A percentile compares a stretch with the other conserved stretches of the same genome.
phyloP scores from a whole-genome alignment of 2,797 vertebrate species.

The Cirrhinus molitorella region DNA sequence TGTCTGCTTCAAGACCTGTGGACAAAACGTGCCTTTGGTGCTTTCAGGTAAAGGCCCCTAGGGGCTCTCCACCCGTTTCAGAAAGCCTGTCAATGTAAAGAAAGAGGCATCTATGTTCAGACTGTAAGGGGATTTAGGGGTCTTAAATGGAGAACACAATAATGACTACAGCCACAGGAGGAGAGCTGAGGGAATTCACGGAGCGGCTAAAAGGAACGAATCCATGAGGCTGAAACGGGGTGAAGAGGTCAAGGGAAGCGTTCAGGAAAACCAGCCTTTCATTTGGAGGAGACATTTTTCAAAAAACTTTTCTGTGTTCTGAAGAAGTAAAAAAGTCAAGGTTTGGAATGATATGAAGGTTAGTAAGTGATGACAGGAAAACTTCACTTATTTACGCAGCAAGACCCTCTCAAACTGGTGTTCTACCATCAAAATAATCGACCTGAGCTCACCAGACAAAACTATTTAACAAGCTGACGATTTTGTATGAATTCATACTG shows the following conservation, averaged over 20 bases:
- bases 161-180: conserved; percentile 52
- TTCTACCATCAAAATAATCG: not conserved
- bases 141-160: conserved; percentile 52
- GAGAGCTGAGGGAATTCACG: conserved; percentile 44
- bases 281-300: not conserved
- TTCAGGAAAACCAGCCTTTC: not conserved
- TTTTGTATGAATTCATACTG: not conserved
- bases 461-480: not conserved
- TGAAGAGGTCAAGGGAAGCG: conserved; percentile 1
- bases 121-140: conserved; percentile 35
- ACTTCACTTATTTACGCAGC: not conserved
- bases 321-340: not conserved
- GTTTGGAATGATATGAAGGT: not conserved
- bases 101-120: conserved; percentile 30
- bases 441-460: not conserved
- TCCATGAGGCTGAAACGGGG: not conserved
- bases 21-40: not conserved
- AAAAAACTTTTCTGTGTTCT: not conserved
- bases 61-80: not conserved
- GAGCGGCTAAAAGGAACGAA: conserved; percentile 28
- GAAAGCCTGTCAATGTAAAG: conserved; percentile 28
- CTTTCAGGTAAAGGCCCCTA: not conserved
- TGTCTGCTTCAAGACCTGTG: not conserved
- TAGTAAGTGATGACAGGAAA: not conserved
- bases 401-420: not conserved